Base-by-base conservation (phyloP, 2,113 vertebrate genomes). In the Crotalus helleri region DNA sequence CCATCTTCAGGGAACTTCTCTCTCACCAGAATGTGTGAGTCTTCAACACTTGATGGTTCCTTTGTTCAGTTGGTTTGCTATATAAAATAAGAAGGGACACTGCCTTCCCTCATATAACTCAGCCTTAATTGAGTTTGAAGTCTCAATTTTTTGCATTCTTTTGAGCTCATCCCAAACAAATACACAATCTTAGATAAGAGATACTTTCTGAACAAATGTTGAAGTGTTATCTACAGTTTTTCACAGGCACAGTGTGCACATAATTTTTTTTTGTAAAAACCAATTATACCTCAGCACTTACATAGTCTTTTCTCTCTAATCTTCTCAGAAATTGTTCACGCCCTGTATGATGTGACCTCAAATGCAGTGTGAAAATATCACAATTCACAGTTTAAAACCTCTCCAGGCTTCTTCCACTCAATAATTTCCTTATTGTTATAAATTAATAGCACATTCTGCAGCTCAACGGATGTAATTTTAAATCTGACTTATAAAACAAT, bases 301-400 rank as follows among this genome's bases (percentile, higher is more conserved):
- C 54, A 90, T 3, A 85, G 69, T 39, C 64, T 89, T 17, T 85
- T 59, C 26, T 90, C 61, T 93, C 39, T 93, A 85, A 93, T 89
- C 51, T 92, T 89, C 92, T 93, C 74, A 85, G 88, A 90, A 90
- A 85, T 90, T 85, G 69, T 86, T 92, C 69, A 93, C 69, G 86
- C 92, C 44, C 19, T 49, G 19, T 90, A 90, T 85, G 39, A 89
- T 89, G 54, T 89, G 64, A 58, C 92, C 88, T 86, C 55, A 90
- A 93, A 93, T 85, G 64, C 92, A 90, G 54, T 85, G 88, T 90
- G 92, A 90, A 93, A 44, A 85, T 85, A 90, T 59, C 88, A 51
- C 92, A 93, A 61, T 90, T 93, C 54, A 59, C 92, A 92, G 92
- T 61, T 90, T 51, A 39, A 55, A 89, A 89, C 29, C 54, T 55